phyloP scores from a whole-genome alignment of 2,113 vertebrate species.

The Seriola rivoliana region DNA sequence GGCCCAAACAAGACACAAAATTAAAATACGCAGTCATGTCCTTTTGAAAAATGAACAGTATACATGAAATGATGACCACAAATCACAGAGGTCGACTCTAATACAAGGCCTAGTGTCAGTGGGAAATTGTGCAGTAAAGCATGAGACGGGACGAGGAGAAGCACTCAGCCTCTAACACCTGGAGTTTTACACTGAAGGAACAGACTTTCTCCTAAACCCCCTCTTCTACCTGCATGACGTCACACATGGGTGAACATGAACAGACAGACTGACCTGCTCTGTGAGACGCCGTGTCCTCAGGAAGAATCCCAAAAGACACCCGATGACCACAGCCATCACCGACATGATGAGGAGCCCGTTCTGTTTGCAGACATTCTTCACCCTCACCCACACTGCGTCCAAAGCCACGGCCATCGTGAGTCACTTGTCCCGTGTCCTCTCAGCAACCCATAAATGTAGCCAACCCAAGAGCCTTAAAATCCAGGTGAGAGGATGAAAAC shows the following conservation, averaged over 20 bases:
- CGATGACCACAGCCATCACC: conserved; percentile 93
- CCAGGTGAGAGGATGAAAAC: conserved; percentile 35
- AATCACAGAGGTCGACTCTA: background rate
- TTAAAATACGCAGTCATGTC: no score
- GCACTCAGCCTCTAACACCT: background rate
- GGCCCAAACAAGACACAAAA: background rate
- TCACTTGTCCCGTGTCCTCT: conserved; percentile 74
- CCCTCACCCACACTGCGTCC: conserved; percentile 88
- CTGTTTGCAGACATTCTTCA: conserved; percentile 92
- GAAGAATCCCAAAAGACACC: conserved; percentile 96
- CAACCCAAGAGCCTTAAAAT: conserved; percentile 29
- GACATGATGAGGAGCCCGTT: conserved; percentile 97
- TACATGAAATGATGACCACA: background rate
- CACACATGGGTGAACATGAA: conserved; percentile 11
- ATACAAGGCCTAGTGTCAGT: no score
- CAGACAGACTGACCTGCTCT: conserved; percentile 89
- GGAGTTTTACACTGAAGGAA: background rate
- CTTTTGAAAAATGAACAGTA: background rate
- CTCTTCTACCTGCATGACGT: background rate
- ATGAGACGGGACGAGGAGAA: background rate
- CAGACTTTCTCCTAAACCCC: background rate
- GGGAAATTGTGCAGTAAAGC: background rate
- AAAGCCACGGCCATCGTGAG: conserved; percentile 89
- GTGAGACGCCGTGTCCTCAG: conserved; percentile 92
- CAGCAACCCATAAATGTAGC: conserved; percentile 85